Evolutionary conservation across 2,797 vertebrate species (phyloP), one percentile per base, ranked within the genome.

Genomic region (Thaleichthys pacificus): DNA sequence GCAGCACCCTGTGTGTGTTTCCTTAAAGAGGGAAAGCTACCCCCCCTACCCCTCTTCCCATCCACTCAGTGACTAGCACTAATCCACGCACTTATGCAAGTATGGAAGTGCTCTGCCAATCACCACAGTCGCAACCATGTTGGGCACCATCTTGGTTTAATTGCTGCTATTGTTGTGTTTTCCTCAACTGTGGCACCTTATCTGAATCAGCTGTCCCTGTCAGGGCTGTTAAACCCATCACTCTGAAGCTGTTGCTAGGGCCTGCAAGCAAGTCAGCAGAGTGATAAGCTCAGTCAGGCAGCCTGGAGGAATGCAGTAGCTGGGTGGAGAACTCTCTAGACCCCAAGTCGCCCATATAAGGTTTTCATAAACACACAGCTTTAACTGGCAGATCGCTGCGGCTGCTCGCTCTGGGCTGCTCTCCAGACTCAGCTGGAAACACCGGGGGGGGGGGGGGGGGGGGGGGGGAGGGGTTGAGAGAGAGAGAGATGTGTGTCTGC

Each of bases 231-330:
- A 72, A 81, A 77, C 64, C 14, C 19, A 70, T 68, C 51, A 35
- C 81, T 75, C 4, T 28, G 49, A 32, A 35, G 66, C 70, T 9
- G 71, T 77, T 70, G 74, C 76, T n/a, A 63, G 63, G 79, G 74
- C 60, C 83, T 72, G 49, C 24, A 1, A 73, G 66, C 54, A 70
- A 63, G 70, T n/a, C 26, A 22, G 66, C 14, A 57, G 73, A 84
- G 69, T 80, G 71, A 81, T 81, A 71, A 68, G 30, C 68, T 17
- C 84, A 82, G 85, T 66, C 70, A 76, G 79, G 83, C 71, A 76
- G 7, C 28, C 57, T 1, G 2, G 75, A 77, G 72, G 62, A 51
- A 22, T 30, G 11, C 3, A 11, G 72, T 42, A 69, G 75, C 72
- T 76, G 77, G 17, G 68, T 71, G 71, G 38, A 38, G 57, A 73